Percentiles rank a stretch among this genome's conserved stretches.
Conservation (phyloP, 2,113 vertebrate genomes). For the Nothoprocta perdicaria region DNA sequence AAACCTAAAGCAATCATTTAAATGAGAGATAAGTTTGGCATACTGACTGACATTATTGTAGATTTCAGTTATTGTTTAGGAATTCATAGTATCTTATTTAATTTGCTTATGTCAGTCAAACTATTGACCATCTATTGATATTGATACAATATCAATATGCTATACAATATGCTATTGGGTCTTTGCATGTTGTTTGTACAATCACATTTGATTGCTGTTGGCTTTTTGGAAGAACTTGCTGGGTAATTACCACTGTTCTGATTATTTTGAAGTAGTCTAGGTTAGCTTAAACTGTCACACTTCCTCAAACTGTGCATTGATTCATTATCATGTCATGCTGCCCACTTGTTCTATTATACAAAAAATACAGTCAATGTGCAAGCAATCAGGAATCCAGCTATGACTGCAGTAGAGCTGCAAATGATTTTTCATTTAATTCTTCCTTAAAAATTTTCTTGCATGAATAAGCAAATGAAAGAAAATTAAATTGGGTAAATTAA, state of each 20-base stretch:
- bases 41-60: not conserved
- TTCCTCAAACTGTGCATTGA: not conserved
- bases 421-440: not conserved
- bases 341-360: not conserved
- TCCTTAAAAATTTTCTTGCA: slow-evolving; percentile 18
- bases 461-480: slow-evolving; percentile 49
- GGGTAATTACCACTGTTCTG: not conserved
- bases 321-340: not conserved
- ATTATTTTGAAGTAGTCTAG: not conserved
- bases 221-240: not conserved
- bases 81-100: not conserved
- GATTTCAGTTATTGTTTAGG: not conserved
- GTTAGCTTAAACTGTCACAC: not conserved
- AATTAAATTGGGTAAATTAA: slow-evolving; percentile 14
- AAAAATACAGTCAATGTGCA: not conserved
- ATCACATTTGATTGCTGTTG: not conserved
- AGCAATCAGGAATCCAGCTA: not conserved
- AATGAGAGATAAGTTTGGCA: not conserved
- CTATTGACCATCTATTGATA: not conserved
- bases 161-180: not conserved
- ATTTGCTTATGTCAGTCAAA: not conserved
- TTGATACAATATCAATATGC: too few species aligned
- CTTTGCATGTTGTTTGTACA: not conserved
- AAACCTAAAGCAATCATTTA: not conserved
- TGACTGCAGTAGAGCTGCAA: not conserved